Conservation (phyloP, 2,888 invertebrate genomes). For the Caenorhabditis sinica region DNA sequence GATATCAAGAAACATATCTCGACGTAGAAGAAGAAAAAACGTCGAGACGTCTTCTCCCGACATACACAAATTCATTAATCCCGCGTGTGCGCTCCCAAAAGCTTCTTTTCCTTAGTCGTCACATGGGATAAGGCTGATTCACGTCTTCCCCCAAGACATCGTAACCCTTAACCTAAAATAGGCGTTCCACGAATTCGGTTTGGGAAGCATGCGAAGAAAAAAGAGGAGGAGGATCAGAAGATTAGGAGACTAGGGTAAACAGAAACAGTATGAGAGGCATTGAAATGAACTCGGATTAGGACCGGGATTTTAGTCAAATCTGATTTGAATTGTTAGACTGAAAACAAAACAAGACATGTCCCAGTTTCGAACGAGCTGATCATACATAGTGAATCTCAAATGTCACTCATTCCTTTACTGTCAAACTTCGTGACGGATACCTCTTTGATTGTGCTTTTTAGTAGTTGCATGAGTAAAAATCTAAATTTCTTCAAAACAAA, state of each 20-base stretch:
- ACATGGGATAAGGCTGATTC: conserved; percentile 56
- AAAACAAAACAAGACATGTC: too few relatives aligned
- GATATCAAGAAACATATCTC: conserved; percentile 58
- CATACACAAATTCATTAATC: conserved; percentile 61
- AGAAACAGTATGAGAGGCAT: too few relatives aligned
- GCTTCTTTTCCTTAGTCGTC: conserved; percentile 43
- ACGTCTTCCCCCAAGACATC: conserved; percentile 7
- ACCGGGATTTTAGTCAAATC: too few relatives aligned
- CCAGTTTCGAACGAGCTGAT: too few relatives aligned
- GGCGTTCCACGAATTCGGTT: conserved; percentile 9
- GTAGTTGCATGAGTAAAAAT: too few relatives aligned
- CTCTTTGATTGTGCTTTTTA: too few relatives aligned
- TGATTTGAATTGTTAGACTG: too few relatives aligned
- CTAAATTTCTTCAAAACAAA: too few relatives aligned
- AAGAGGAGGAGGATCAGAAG: not conserved
- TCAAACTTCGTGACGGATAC: too few relatives aligned
- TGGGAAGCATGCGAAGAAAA: not conserved
- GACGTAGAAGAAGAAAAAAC: conserved; percentile 34
- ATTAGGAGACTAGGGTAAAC: not conserved
- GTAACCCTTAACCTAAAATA: conserved; percentile 17
- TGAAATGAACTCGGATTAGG: too few relatives aligned
- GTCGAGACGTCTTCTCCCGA: conserved; percentile 37
- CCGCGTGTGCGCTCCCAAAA: conserved; percentile 39
- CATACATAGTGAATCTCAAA: too few relatives aligned
- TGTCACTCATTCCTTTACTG: too few relatives aligned